These are phyloP conservation scores for Acanthurus tractus DNA, from an alignment of 2,797 vertebrate genomes.

Conservation along the genomic window DNA sequence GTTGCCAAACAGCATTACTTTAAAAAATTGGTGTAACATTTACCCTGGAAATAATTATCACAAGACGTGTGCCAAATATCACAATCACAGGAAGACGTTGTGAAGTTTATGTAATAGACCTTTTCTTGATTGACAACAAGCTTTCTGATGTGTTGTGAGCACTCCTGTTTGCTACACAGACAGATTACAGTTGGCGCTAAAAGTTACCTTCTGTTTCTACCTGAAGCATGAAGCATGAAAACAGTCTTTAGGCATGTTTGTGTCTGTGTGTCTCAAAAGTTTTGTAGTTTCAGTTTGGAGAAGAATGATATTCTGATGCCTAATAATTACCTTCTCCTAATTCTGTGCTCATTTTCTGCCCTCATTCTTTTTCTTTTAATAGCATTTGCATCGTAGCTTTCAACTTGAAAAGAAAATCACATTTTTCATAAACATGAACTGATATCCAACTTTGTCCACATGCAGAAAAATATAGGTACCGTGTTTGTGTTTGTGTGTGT, in stretches of 20 bases:
- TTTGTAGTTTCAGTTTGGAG: slow-evolving; percentile 6
- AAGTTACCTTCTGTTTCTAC: neutral
- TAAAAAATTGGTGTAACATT: slow-evolving; percentile 7
- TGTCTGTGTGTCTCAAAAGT: slow-evolving; percentile 1
- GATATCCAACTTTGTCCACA: slow-evolving; percentile 15
- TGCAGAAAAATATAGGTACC: slow-evolving; percentile 13
- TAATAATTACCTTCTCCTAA: neutral
- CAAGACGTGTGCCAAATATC: slow-evolving; percentile 31
- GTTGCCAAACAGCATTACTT: neutral
- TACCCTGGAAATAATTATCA: slow-evolving; percentile 8
- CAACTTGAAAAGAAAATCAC: neutral
- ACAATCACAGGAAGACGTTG: slow-evolving; percentile 60
- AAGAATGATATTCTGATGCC: neutral
- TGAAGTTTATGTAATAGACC: slow-evolving; percentile 32
- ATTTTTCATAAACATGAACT: slow-evolving; percentile 25
- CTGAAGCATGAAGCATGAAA: neutral
- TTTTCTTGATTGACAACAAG: slow-evolving; percentile 33
- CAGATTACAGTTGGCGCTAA: too few species aligned
- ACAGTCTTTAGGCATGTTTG: neutral
- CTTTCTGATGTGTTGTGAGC: neutral
- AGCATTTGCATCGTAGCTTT: neutral
- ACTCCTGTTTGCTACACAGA: neutral
- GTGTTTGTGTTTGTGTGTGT: slow-evolving; percentile 13
- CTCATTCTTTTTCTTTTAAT: neutral
- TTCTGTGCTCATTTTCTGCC: neutral